phyloP scores from a whole-genome alignment of 2,888 invertebrate species.

The Xylocampa areola region DNA sequence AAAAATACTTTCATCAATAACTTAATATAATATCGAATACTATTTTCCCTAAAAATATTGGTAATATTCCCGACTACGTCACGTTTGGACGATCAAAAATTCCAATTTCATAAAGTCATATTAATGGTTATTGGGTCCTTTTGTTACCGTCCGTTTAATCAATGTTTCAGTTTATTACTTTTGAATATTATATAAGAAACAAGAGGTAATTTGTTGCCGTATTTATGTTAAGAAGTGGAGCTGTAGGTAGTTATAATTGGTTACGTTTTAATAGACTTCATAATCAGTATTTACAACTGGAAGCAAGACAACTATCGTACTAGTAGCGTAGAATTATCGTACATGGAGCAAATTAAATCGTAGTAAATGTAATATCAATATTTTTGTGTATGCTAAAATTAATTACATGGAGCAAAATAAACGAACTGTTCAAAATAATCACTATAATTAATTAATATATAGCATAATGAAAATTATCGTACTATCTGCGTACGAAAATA shows the following conservation, averaged over 20 bases:
- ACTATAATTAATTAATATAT: too few species aligned
- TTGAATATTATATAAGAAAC: slow-evolving; percentile 45
- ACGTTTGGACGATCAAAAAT: slow-evolving; percentile 53
- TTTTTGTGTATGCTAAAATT: too few species aligned
- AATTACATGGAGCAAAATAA: too few species aligned
- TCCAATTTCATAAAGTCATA: slow-evolving; percentile 60
- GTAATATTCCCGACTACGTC: slow-evolving; percentile 28
- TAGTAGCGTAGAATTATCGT: too few species aligned
- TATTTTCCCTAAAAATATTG: slow-evolving; percentile 21
- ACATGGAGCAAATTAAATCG: too few species aligned
- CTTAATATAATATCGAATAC: slow-evolving; percentile 25
- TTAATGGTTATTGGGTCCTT: slow-evolving; percentile 58
- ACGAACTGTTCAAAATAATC: too few species aligned
- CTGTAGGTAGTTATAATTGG: slow-evolving; percentile 6
- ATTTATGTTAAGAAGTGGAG: slow-evolving; percentile 27
- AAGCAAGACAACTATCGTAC: too few species aligned
- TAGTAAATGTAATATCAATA: too few species aligned
- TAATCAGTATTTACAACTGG: too few species aligned
- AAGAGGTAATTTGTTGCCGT: slow-evolving; percentile 30
- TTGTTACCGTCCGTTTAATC: slow-evolving; percentile 51
- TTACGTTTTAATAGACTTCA: slow-evolving; percentile 19
- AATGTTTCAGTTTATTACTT: slow-evolving; percentile 56
- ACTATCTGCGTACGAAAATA: too few species aligned
- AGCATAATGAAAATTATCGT: too few species aligned
- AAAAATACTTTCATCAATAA: slow-evolving; percentile 13